phyloP scores from a whole-genome alignment of 2,113 vertebrate genomes.

The Hippoglossus stenolepis region DNA sequence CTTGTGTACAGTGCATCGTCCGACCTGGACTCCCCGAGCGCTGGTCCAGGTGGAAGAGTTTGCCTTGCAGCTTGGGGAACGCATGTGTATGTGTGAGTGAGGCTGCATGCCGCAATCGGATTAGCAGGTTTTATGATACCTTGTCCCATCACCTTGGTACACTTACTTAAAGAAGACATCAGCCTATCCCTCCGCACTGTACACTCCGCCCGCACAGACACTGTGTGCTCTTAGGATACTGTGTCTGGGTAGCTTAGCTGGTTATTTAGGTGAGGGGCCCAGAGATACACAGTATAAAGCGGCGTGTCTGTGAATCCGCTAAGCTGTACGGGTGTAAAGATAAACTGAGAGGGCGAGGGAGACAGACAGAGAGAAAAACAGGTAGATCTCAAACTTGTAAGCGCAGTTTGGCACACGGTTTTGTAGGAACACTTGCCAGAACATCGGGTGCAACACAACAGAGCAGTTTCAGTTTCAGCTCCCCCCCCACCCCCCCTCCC shows the following conservation, averaged over 20 bases:
- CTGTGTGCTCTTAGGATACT: conserved; percentile 73
- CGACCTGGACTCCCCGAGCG: neutral
- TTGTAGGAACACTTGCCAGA: conserved; percentile 59
- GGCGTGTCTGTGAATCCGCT: conserved; percentile 34
- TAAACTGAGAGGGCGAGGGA: neutral
- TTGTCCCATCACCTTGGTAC: conserved; percentile 64
- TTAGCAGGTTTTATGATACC: conserved; percentile 64
- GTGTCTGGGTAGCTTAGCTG: conserved; percentile 69
- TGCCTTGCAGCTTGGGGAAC: conserved; percentile 67
- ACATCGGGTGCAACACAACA: conserved; percentile 65
- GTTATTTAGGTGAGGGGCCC: conserved; percentile 52
- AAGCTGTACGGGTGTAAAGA: conserved; percentile 35
- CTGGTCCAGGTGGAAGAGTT: conserved; percentile 55
- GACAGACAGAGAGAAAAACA: conserved; percentile 40
- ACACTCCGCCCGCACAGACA: conserved; percentile 50
- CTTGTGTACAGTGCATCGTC: conserved; percentile 25
- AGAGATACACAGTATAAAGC: conserved; percentile 27
- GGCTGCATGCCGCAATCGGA: conserved; percentile 64
- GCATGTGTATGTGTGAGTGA: conserved; percentile 63
- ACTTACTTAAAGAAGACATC: conserved; percentile 71
- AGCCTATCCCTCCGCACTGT: conserved; percentile 43
- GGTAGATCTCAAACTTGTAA: conserved; percentile 64
- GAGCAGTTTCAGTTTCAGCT: conserved; percentile 48
- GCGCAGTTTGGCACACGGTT: conserved; percentile 63
- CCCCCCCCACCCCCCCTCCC: conserved; percentile 50